Conservation (phyloP, 2,113 vertebrate species). For the Manacus vitellinus region DNA sequence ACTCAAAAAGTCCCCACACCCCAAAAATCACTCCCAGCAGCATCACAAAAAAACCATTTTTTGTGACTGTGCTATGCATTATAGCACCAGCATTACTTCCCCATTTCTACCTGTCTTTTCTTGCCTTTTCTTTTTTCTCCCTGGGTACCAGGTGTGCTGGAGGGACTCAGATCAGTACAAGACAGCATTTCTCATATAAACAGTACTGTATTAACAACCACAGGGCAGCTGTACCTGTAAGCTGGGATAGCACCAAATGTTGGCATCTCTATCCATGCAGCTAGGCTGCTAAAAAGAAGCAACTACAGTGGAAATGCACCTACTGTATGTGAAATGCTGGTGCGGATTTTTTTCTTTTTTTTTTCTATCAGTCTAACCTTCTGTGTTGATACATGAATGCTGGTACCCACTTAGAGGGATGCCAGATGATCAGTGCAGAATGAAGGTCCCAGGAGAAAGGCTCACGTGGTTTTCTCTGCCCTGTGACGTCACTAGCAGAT, state of each 20-base stretch:
- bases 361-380: constrained; percentile 85
- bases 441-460: constrained; percentile 92
- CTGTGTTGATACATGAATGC: constrained; percentile 95
- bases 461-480: constrained; percentile 96
- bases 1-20: background rate
- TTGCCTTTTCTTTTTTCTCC: background rate
- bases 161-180: background rate
- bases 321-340: constrained; percentile 80
- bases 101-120: background rate
- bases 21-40: background rate
- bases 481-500: constrained; percentile 99
- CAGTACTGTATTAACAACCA: background rate
- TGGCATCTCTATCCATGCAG: constrained; percentile 65
- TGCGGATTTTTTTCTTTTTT: constrained; percentile 55
- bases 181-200: constrained; percentile 8
- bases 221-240: constrained; percentile 58
- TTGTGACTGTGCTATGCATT: background rate
- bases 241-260: constrained; percentile 68
- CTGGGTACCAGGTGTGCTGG: background rate
- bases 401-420: constrained; percentile 98
- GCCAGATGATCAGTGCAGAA: constrained; percentile 98
- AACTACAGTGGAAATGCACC: constrained; percentile 76
- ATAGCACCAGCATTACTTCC: background rate
- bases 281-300: constrained; percentile 71
- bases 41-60: background rate